Evolutionary conservation across 1,140 invertebrate species (phyloP).

Genomic region (Protaetia brevitarsis): DNA sequence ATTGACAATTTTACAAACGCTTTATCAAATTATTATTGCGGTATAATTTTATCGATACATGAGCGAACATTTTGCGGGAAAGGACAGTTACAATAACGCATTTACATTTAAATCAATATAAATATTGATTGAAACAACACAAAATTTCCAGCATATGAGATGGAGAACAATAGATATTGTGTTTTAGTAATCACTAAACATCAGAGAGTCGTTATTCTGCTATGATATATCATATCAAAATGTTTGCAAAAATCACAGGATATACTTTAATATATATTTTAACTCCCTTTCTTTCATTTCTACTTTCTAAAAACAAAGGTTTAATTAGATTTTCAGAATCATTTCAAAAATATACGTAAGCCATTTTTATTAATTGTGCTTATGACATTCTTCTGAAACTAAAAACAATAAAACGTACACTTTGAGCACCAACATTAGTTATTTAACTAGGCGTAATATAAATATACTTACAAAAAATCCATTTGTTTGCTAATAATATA

Average conservation of each 20-base stretch:
- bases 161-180: too few species aligned
- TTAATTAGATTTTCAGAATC: too few species aligned
- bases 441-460: slow-evolving; percentile 6
- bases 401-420: neutral
- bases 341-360: neutral
- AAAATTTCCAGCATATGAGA: too few species aligned
- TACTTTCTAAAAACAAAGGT: too few species aligned
- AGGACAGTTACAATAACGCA: too few species aligned
- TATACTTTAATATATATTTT: too few species aligned
- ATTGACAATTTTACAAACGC: slow-evolving; percentile 18
- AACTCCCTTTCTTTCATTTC: too few species aligned
- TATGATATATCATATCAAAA: neutral
- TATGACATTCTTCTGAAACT: neutral
- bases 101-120: too few species aligned
- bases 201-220: neutral
- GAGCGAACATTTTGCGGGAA: too few species aligned
- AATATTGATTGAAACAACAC: too few species aligned
- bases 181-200: neutral
- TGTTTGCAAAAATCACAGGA: neutral
- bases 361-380: neutral
- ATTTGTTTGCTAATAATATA: neutral
- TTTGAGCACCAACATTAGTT: slow-evolving; percentile 1
- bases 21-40: neutral
- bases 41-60: neutral
- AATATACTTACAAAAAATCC: neutral